A percentile compares a stretch with the other conserved stretches of the same genome.
Conservation (phyloP, 2,113 vertebrate genomes). For the Aythya baeri region DNA sequence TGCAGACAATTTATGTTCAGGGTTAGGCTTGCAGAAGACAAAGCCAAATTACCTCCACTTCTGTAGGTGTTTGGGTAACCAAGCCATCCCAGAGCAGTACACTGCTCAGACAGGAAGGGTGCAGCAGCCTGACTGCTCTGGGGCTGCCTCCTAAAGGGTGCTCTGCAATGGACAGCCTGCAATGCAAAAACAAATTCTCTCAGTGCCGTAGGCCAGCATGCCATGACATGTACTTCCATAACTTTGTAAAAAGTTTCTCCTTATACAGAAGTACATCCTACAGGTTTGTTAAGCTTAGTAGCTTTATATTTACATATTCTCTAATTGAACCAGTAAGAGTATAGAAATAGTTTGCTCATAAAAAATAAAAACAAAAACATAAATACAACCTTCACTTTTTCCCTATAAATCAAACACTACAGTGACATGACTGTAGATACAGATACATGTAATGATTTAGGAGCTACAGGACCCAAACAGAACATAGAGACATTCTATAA, state of each 20-base stretch:
- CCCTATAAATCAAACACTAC: neutral
- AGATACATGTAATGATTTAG: neutral
- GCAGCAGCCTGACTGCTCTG: neutral
- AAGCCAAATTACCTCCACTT: neutral
- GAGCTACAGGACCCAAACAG: neutral
- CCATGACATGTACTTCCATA: neutral
- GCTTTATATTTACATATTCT: neutral
- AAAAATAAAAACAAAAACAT: neutral
- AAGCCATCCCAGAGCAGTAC: rapidly evolving
- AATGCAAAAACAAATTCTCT: neutral
- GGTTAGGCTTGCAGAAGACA: neutral
- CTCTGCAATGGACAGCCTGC: neutral
- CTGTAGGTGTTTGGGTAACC: neutral
- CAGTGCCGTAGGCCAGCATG: neutral
- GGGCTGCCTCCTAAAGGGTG: neutral
- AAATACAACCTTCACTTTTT: neutral
- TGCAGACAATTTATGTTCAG: rapidly evolving
- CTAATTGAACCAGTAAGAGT: neutral
- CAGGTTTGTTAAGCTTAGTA: neutral
- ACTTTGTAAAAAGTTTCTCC: neutral
- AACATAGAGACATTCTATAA: neutral
- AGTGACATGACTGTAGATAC: neutral
- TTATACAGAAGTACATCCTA: neutral
- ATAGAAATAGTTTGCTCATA: neutral
- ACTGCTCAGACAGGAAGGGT: neutral